Base-by-base conservation (phyloP, 2,888 invertebrate species). In the Lepidochrysops patricia region DNA sequence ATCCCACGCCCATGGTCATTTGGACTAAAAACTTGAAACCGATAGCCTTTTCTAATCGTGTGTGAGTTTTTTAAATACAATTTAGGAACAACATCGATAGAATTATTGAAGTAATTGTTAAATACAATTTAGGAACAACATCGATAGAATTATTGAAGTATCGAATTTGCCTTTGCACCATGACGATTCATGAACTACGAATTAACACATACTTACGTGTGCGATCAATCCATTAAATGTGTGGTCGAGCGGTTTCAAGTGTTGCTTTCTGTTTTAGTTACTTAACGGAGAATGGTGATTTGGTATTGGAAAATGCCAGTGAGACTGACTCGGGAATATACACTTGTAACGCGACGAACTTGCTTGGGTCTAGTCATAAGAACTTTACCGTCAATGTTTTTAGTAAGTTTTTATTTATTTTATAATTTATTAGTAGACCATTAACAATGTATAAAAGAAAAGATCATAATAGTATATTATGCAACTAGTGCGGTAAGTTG, bases 1-100 rank as follows among this genome's bases (percentile, higher is more conserved):
- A 71, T 2, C 91, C 91, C 0, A 74, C 72, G 4, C 90, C 90
- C 0, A 65, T 83, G 0, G 71, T 87, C 2, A 72, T 80, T 0
- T 91, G 91, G 91, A 80, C 75, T 2, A 90, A 85, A 67, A 75
- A 89, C 61, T 69, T 72, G 1, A 67, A 68, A n/a, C 80, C 86
- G 0, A 43, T 90, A 0, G 65, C 68, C 0, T 84, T 72, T 64
- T 76, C 80, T 7, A 72, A 73, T 25, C 77, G 79, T 60, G 57
- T 82, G 89, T 89, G 66, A 77, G 83, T 57, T 29, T 57, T 57
- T 60, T 58, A 9, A n/a, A 52, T 57, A n/a, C 15, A 15, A 37
- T 15, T 13, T 7, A 0, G 5, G 6, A n/a, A n/a, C n/a, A n/a
- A n/a, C n/a, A n/a, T n/a, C n/a, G n/a, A n/a, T n/a, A n/a, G n/a